Evolutionary conservation across 2,797 vertebrate genomes (phyloP), one percentile per base, ranked within the genome.

Genomic region (Gobionotothen gibberifrons): DNA sequence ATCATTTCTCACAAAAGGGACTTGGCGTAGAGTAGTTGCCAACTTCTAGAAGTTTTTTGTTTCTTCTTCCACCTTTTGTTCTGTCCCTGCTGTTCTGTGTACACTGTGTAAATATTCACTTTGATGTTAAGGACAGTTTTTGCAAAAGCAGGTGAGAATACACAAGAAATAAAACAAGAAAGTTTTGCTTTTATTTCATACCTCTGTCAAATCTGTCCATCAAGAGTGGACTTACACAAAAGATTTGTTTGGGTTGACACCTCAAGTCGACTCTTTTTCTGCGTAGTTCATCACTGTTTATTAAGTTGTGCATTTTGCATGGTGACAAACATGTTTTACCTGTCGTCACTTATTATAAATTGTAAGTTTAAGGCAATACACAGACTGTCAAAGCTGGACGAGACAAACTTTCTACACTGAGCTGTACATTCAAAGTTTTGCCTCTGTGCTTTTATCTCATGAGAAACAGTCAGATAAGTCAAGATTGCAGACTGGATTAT

Each of bases 81-180:
- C 52, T 59, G 61, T 71, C 72, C 61, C 59, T 52, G 47, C 81
- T 54, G 71, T 82, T 82, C 49, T 66, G 68, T 76, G 78, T 81
- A 16, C 74, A 65, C 83, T 29, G 51, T 93, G 87, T 92, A 93
- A 90, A 92, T 93, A 92, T 70, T 85, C 82, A 86, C 87, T 64
- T 74, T 39, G 62, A 73, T 77, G 82, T 91, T 70, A 51, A 58
- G 19, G 72, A 85, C 75, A 32, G 69, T 74, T 49, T 83, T 72
- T 5, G 49, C 58, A 52, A 68, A 52, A 78, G 58, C 55, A 65
- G 66, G 44, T 21, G 67, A 79, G 40, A 47, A 71, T 36, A 10
- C 47, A 7, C 74, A 76, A 79, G 62, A 81, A 69, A 39, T 26
- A 77, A 74, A 62, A 63, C 54, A 58, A 67, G 65, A 72, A 59